A percentile compares a stretch with the other conserved stretches of the same genome.
phyloP scores from a whole-genome alignment of 2,888 invertebrate genomes.

The Furcula furcula region DNA sequence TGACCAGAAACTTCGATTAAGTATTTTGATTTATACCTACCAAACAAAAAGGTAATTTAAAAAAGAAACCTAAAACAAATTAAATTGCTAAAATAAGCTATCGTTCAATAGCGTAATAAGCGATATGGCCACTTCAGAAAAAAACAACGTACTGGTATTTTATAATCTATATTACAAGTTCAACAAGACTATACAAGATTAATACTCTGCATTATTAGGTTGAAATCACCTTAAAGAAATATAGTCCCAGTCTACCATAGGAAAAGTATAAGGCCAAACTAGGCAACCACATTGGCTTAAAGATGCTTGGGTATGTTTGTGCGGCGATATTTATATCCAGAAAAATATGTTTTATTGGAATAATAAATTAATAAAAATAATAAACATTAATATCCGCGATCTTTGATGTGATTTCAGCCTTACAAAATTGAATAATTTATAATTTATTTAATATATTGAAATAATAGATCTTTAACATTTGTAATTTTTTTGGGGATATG shows the following conservation, averaged over 20 bases:
- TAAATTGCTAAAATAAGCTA: neutral
- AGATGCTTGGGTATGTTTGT: too few relatives aligned
- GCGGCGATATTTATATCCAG: too few relatives aligned
- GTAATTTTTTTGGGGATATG: constrained; percentile 28
- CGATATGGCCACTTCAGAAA: constrained; percentile 17
- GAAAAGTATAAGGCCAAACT: too few relatives aligned
- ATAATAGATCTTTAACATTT: constrained; percentile 24
- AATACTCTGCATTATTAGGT: constrained; percentile 48
- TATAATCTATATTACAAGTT: constrained; percentile 65
- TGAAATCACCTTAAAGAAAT: constrained; percentile 36
- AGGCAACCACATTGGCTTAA: too few relatives aligned
- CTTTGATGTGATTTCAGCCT: constrained; percentile 23
- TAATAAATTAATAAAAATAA: too few relatives aligned
- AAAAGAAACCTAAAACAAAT: neutral
- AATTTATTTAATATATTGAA: too few relatives aligned
- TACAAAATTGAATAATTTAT: constrained; percentile 26
- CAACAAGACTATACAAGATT: constrained; percentile 66
- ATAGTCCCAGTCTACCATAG: neutral
- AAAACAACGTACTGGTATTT: constrained; percentile 35
- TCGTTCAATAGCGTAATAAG: neutral
- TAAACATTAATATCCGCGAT: too few relatives aligned
- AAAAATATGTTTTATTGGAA: too few relatives aligned
- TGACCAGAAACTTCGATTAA: too few relatives aligned
- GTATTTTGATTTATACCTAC: too few relatives aligned
- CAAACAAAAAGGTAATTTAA: too few relatives aligned